Evolutionary conservation across 2,113 vertebrate genomes (phyloP).

Genomic region (Salvelinus sp.): DNA sequence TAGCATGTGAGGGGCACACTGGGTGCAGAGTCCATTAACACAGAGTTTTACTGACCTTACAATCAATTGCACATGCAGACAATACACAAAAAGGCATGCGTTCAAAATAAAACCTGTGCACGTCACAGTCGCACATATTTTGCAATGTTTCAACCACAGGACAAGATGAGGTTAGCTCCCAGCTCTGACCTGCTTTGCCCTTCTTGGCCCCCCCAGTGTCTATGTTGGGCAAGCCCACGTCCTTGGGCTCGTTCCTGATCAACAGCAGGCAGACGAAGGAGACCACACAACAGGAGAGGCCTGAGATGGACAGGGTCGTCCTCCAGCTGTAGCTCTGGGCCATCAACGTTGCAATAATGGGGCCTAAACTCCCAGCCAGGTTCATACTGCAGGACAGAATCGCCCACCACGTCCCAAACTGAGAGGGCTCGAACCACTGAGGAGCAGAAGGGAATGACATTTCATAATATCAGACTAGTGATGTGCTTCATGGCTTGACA

Average conservation of each 20-base stretch:
- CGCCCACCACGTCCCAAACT: conserved; percentile 98
- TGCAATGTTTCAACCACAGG: no score
- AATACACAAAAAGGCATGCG: conserved; percentile 3
- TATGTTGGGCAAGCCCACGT: conserved; percentile 89
- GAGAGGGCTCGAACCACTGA: conserved; percentile 97
- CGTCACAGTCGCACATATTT: no score
- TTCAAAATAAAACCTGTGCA: no score
- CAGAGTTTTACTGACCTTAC: conserved; percentile 41
- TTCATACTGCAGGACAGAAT: conserved; percentile 98
- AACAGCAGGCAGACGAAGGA: conserved; percentile 86
- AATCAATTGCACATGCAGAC: conserved; percentile 25
- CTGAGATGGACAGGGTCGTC: conserved; percentile 83
- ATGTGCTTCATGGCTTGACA: neutral
- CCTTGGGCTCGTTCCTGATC: conserved; percentile 91
- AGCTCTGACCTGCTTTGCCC: conserved; percentile 84
- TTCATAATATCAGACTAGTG: no score
- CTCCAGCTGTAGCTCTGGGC: conserved; percentile 92
- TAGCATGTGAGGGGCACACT: conserved; percentile 32
- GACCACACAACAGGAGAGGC: conserved; percentile 75
- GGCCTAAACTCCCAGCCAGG: conserved; percentile 91
- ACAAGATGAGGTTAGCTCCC: no score
- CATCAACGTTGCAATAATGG: conserved; percentile 86
- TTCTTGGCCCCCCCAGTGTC: conserved; percentile 79
- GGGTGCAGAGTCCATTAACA: conserved; percentile 57
- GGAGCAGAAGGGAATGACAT: conserved; percentile 23